phyloP scores from a whole-genome alignment of 2,888 invertebrate species.

The Phyllotreta cruciferae region DNA sequence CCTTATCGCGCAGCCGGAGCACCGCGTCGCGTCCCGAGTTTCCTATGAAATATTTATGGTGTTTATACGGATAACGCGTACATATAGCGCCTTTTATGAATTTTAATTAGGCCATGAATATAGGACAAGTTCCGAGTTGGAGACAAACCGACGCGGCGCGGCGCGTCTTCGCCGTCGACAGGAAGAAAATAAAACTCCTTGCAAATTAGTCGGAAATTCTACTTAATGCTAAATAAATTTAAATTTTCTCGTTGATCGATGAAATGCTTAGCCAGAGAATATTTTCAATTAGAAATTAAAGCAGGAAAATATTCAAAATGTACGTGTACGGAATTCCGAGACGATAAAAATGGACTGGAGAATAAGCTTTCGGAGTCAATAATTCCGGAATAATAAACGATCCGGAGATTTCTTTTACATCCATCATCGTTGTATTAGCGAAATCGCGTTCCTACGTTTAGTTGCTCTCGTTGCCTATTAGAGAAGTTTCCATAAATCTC shows the following conservation, averaged over 20 bases:
- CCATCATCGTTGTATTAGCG: conserved; percentile 20
- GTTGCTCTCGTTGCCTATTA: conserved; percentile 32
- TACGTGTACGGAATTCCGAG: no score
- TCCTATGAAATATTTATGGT: conserved; percentile 34
- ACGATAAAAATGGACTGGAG: no score
- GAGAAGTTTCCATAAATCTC: conserved; percentile 42
- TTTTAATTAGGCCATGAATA: conserved; percentile 36
- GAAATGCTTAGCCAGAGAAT: no score
- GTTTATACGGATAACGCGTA: conserved; percentile 23
- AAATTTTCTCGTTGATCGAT: no score
- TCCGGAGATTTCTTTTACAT: conserved; percentile 6
- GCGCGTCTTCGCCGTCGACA: conserved; percentile 4
- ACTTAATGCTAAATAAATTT: no score
- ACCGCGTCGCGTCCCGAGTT: conserved; percentile 16
- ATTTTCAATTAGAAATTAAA: no score
- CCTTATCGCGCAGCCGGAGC: conserved; percentile 14
- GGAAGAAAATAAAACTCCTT: conserved; percentile 18
- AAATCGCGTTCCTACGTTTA: conserved; percentile 16
- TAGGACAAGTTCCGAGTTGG: conserved; percentile 28
- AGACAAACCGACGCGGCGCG: conserved; percentile 13
- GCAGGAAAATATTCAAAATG: no score
- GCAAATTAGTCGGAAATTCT: conserved; percentile 20
- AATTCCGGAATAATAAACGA: conserved; percentile 2
- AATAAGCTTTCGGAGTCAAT: no score
- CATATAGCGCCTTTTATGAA: conserved; percentile 33